Evolutionary conservation across 2,888 invertebrate species (phyloP), one percentile per base, ranked within the genome.

Genomic region (Alloscopus bannaensis): DNA sequence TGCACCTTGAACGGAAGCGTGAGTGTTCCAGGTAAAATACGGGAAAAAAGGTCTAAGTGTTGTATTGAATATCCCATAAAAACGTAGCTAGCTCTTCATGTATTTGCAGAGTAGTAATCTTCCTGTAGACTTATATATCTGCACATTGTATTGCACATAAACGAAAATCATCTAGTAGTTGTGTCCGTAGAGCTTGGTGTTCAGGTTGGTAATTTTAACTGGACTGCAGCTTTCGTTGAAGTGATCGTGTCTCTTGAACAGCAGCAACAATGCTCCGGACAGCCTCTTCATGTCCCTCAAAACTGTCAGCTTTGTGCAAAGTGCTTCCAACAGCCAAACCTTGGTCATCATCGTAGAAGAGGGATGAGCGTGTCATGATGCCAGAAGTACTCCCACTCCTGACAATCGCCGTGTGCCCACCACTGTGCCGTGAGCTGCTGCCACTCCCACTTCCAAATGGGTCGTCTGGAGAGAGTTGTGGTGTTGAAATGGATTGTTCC

Each of bases 261-360:
- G 92, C 92, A 3, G 92, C 92, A 3, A 92, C 92, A 65, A 92
- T 88, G 31, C 92, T 92, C 79, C 92, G 89, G 0, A 92, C 92
- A 1, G 92, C 92, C 86, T 92, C 92, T 87, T 92, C 92, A 87
- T 92, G 92, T 1, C 92, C 92, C 87, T 92, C 92, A 86, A 92
- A 92, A 86, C 92, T 92, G 86, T 92, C 92, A 0, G 92, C 91
- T 86, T 92, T 92, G 42, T 86, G 85, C 3, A 86, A 59, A 11
- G 82, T 69, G 36, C 79, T 80, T 20, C 81, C 83, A 3, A 81
- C 79, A 26, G 62, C 82, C 18, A 82, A 28, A 50, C 83, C 85
- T 47, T 73, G 52, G 66, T 81, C 75, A 40, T 80, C 85, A 73
- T 83, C 78, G 40, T 80, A 77, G 69, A 79, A 73, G 18, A 77